Conservation (phyloP, 2,113 vertebrate species). For the Dicaeum eximium region DNA sequence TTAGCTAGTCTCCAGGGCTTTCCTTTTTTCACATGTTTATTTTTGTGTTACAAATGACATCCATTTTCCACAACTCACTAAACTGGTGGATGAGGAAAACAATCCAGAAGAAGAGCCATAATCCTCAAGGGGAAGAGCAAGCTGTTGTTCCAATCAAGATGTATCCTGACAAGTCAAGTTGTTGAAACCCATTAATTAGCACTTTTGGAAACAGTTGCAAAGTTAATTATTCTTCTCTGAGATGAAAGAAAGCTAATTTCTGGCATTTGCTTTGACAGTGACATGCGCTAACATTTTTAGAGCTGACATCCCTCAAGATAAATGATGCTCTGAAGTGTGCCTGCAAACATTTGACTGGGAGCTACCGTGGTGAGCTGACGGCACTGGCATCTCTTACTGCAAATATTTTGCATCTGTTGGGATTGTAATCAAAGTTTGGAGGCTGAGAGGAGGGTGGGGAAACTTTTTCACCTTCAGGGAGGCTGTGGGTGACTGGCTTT, state of each 20-base stretch:
- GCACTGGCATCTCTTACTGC: constrained; percentile 17
- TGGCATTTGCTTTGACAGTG: constrained; percentile 81
- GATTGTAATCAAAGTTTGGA: neutral
- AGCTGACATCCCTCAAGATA: constrained; percentile 79
- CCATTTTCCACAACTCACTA: constrained; percentile 25
- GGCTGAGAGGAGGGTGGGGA: neutral
- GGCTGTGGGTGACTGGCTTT: neutral
- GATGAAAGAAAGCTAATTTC: constrained; percentile 81
- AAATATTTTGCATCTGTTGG: constrained; percentile 37
- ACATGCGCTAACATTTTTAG: constrained; percentile 79
- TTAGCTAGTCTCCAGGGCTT: neutral
- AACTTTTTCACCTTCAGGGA: neutral
- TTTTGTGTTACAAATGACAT: constrained; percentile 36
- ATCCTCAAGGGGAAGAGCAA: constrained; percentile 61
- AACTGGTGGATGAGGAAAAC: neutral
- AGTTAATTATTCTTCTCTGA: constrained; percentile 81
- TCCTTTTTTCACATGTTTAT: constrained; percentile 30
- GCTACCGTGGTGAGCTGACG: neutral
- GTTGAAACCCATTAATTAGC: constrained; percentile 83
- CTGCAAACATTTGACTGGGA: constrained; percentile 71
- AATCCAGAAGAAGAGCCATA: constrained; percentile 42
- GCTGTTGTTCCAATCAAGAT: constrained; percentile 65
- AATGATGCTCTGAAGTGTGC: constrained; percentile 72
- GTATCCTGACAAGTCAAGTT: constrained; percentile 80
- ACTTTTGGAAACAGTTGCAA: constrained; percentile 83